Conservation (phyloP, 2,888 invertebrate species). For the Oscheius sp. region DNA sequence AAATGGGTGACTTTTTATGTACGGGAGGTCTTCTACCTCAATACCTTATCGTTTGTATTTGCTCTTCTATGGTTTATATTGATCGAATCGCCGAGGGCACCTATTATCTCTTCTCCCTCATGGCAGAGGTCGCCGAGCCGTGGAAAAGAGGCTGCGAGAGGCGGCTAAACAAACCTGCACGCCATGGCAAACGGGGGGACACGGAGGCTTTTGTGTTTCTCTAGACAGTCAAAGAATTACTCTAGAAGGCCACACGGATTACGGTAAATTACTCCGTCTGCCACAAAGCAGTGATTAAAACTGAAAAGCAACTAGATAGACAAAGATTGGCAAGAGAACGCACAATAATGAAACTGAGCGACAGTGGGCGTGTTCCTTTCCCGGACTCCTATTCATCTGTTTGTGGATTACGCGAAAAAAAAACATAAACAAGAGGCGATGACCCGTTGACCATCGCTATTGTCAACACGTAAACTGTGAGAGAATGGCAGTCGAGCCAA, state of each 20-base stretch:
- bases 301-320: neutral
- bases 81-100: constrained; percentile 33
- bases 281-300: no score
- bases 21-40: neutral
- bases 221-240: no score
- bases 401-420: no score
- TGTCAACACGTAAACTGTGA: no score
- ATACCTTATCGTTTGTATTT: constrained; percentile 31
- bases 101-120: constrained; percentile 18
- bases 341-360: neutral
- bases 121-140: constrained; percentile 30
- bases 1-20: no score
- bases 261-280: neutral
- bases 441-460: no score
- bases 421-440: no score
- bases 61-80: constrained; percentile 24
- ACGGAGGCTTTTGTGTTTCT: neutral
- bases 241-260: neutral
- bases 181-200: constrained; percentile 15
- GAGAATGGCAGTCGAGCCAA: no score
- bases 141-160: constrained; percentile 33
- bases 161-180: constrained; percentile 31
- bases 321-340: neutral
- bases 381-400: no score
- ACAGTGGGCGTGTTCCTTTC: no score